A percentile compares a stretch with the other conserved stretches of the same genome.
phyloP scores from a whole-genome alignment of 2,797 vertebrate species.

The Gymnodraco acuticeps region DNA sequence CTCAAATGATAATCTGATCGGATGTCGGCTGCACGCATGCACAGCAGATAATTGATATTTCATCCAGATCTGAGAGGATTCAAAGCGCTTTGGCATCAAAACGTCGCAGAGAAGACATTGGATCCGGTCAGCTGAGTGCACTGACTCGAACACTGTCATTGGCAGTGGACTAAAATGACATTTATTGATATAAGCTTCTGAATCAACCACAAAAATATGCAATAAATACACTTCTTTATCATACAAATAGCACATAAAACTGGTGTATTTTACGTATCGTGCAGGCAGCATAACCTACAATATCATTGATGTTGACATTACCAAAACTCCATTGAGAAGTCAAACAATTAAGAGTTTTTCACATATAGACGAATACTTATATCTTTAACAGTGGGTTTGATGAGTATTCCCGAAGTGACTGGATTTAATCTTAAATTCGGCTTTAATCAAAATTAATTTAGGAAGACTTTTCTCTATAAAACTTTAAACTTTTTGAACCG shows the following conservation, averaged over 20 bases:
- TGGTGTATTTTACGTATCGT: not conserved
- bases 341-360: not conserved
- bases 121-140: constrained; percentile 18
- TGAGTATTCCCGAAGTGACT: accelerated
- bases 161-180: not conserved
- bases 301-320: accelerated
- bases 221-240: not conserved
- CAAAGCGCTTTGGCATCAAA: not conserved
- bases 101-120: constrained; percentile 25
- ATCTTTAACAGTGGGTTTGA: accelerated
- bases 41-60: not conserved
- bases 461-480: accelerated
- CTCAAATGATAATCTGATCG: constrained; percentile 10
- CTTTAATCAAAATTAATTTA: accelerated
- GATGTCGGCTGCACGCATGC: not conserved
- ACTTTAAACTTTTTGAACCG: not conserved
- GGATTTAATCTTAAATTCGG: not conserved
- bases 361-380: accelerated
- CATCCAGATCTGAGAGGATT: not conserved
- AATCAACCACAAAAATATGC: not conserved
- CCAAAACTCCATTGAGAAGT: constrained; percentile 20
- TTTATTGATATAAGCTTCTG: not conserved
- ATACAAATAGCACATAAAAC: not conserved
- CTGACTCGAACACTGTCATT: not conserved
- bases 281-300: not conserved